Conservation (phyloP, 2,888 invertebrate genomes). For the Tineola bisselliella region DNA sequence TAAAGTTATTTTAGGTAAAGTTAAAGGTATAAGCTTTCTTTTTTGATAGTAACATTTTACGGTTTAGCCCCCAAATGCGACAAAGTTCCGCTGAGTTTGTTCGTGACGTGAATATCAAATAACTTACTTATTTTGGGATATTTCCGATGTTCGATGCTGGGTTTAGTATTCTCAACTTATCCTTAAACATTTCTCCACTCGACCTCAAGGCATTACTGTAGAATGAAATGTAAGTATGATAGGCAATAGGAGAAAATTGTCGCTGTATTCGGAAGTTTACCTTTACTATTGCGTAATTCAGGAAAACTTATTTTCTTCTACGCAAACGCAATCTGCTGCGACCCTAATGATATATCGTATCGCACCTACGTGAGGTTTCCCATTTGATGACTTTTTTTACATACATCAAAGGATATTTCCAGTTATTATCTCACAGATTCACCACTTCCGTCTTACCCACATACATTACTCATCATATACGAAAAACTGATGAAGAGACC, state of each 20-base stretch:
- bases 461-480: too few species aligned
- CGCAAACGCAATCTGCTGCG: constrained; percentile 1
- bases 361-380: neutral
- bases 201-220: too few species aligned
- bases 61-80: constrained; percentile 1
- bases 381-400: neutral
- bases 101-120: neutral
- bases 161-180: too few species aligned
- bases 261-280: neutral
- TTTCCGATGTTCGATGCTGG: neutral
- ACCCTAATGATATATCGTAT: neutral
- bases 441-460: too few species aligned
- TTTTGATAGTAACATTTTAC: neutral
- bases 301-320: neutral
- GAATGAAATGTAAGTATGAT: too few species aligned
- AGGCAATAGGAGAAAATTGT: neutral
- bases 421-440: too few species aligned
- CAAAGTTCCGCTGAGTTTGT: neutral
- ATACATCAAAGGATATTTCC: too few species aligned
- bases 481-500: too few species aligned
- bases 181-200: too few species aligned
- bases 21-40: neutral
- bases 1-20: neutral
- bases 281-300: neutral
- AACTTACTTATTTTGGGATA: constrained; percentile 1